Percentiles rank a stretch among this genome's conserved stretches.
Evolutionary conservation across 2,888 invertebrate species (phyloP).

Genomic region (Drosophila aldrichi): DNA sequence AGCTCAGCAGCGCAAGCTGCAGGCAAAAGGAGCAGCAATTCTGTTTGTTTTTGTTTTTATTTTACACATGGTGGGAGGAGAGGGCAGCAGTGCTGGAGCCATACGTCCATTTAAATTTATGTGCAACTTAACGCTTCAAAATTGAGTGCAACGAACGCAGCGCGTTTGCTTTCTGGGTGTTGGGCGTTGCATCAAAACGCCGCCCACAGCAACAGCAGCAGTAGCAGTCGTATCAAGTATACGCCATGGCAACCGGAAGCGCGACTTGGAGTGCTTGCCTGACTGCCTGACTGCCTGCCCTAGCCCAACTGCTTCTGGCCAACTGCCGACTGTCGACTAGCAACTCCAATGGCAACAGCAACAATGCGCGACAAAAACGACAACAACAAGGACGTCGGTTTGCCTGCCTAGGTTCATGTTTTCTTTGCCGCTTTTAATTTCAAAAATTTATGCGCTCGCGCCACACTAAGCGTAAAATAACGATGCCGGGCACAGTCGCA

Average conservation of each 20-base stretch:
- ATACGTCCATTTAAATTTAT: constrained; percentile 74
- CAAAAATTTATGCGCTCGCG: constrained; percentile 82
- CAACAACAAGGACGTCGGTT: constrained; percentile 68
- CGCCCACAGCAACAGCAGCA: constrained; percentile 61
- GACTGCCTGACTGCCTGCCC: constrained; percentile 64
- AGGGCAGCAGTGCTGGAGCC: constrained; percentile 7
- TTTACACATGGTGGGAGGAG: constrained; percentile 19
- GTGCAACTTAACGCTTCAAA: constrained; percentile 81
- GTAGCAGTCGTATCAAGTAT: constrained; percentile 72
- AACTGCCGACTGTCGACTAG: constrained; percentile 1
- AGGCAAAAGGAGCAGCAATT: constrained; percentile 41
- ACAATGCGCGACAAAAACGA: constrained; percentile 72
- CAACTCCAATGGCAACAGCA: constrained; percentile 40
- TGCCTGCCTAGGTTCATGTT: constrained; percentile 79
- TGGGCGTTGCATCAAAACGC: constrained; percentile 32
- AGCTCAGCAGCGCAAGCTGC: constrained; percentile 1
- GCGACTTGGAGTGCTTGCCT: constrained; percentile 78
- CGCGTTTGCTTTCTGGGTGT: constrained; percentile 24
- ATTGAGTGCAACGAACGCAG: constrained; percentile 80
- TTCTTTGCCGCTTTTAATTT: constrained; percentile 80
- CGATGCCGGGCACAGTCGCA: constrained; percentile 64
- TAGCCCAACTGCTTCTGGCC: constrained; percentile 36
- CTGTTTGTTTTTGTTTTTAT: constrained; percentile 57
- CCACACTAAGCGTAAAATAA: constrained; percentile 82
- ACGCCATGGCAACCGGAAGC: constrained; percentile 78